Conservation (phyloP, 2,888 invertebrate species). For the Mycalesis mineus region DNA sequence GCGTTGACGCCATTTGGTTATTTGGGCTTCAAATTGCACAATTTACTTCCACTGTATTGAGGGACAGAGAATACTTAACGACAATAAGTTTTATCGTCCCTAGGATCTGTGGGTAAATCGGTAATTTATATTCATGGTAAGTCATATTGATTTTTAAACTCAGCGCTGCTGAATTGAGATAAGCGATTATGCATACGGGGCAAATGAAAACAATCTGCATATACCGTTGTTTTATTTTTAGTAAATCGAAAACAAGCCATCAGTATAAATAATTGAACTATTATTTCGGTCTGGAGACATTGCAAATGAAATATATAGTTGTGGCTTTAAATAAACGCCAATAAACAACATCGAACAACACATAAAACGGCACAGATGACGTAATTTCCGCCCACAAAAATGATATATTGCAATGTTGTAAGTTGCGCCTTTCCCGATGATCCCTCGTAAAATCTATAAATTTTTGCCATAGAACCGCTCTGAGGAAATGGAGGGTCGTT, state of each 20-base stretch:
- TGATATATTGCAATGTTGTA: slow-evolving; percentile 72
- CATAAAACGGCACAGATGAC: slow-evolving; percentile 57
- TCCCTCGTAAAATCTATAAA: slow-evolving; percentile 76
- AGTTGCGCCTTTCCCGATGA: slow-evolving; percentile 64
- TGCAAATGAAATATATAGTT: slow-evolving; percentile 7
- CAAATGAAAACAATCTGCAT: not conserved
- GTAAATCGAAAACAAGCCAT: not conserved
- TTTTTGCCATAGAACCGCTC: slow-evolving; percentile 54
- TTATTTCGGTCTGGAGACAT: slow-evolving; percentile 5
- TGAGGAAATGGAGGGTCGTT: slow-evolving; percentile 60
- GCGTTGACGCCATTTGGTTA: slow-evolving; percentile 71
- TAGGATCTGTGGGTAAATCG: slow-evolving; percentile 53
- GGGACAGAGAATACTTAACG: slow-evolving; percentile 60
- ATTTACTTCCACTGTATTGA: slow-evolving; percentile 62
- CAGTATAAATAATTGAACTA: not conserved
- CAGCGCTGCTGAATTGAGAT: slow-evolving; percentile 39
- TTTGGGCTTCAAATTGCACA: slow-evolving; percentile 62
- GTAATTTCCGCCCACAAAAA: slow-evolving; percentile 67
- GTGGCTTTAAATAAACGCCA: slow-evolving; percentile 19
- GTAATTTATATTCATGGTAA: slow-evolving; percentile 65
- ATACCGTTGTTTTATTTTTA: not conserved
- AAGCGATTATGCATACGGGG: slow-evolving; percentile 21
- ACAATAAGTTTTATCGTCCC: slow-evolving; percentile 65
- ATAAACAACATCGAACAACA: slow-evolving; percentile 32
- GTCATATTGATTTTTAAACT: slow-evolving; percentile 44